Conservation (phyloP, 2,113 vertebrate genomes). For the Ammospiza nelsoni region DNA sequence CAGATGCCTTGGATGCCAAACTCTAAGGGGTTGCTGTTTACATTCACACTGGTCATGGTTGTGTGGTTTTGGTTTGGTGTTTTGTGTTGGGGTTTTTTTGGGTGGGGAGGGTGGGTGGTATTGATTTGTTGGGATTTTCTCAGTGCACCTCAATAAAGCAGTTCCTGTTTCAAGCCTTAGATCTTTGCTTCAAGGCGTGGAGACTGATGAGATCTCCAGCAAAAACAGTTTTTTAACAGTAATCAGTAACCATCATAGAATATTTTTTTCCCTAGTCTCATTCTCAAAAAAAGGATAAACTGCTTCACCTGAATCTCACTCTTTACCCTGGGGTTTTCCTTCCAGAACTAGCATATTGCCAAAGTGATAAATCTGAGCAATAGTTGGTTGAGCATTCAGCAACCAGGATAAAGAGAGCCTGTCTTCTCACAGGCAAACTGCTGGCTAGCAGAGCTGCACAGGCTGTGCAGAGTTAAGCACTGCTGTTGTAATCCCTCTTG, state of each 20-base stretch:
- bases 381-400: not conserved
- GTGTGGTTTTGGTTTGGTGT: not conserved
- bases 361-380: not conserved
- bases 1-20: not conserved
- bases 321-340: not conserved
- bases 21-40: not conserved
- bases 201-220: not conserved
- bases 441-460: not conserved
- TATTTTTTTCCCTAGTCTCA: not conserved
- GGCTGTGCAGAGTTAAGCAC: not conserved
- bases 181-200: not conserved
- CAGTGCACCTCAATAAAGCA: not conserved
- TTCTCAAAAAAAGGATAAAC: not conserved
- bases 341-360: not conserved
- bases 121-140: not conserved
- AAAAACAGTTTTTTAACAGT: not conserved
- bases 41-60: not conserved
- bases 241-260: not conserved
- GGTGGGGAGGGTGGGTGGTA: rapidly evolving
- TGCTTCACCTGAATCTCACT: not conserved
- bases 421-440: not conserved
- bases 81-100: not conserved
- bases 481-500: not conserved
- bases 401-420: not conserved
- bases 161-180: not conserved